Evolutionary conservation across 1,140 invertebrate genomes (phyloP).

Genomic region (Oppia nitens): DNA sequence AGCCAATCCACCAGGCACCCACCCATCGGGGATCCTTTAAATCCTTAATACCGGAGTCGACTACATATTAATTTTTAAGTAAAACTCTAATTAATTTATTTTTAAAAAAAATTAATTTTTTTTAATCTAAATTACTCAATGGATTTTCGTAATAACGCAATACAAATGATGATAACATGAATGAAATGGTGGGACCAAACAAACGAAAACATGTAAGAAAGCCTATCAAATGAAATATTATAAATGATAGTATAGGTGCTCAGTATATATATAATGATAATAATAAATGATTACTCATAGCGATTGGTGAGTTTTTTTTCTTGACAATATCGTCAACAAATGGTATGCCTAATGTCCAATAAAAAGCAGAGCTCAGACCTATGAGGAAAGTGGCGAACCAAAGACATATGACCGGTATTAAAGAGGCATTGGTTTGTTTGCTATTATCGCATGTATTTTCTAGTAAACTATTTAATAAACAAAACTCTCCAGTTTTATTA

Average conservation of each 20-base stretch:
- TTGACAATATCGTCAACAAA: conserved; percentile 26
- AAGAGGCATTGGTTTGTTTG: too few relatives aligned
- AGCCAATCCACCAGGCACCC: conserved; percentile 48
- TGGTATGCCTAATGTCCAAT: conserved; percentile 23
- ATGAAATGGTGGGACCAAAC: conserved; percentile 20
- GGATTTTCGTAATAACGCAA: conserved; percentile 21
- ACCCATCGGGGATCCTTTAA: conserved; percentile 19
- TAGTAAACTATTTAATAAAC: too few relatives aligned
- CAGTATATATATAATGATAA: too few relatives aligned
- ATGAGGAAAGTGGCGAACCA: conserved; percentile 17
- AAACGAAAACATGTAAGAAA: conserved; percentile 17
- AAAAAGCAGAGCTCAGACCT: conserved; percentile 18
- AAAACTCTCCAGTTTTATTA: too few relatives aligned
- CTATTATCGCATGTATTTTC: too few relatives aligned
- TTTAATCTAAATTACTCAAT: conserved; percentile 15
- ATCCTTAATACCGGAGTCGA: conserved; percentile 16
- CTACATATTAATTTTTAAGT: conserved; percentile 17
- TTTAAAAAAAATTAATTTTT: too few relatives aligned
- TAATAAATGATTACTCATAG: conserved; percentile 31
- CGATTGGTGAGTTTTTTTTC: conserved; percentile 22
- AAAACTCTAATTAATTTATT: conserved; percentile 38
- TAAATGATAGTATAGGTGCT: too few relatives aligned
- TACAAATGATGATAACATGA: conserved; percentile 17
- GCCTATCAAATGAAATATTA: too few relatives aligned
- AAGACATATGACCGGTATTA: conserved; percentile 10